phyloP scores from a whole-genome alignment of 2,888 invertebrate genomes.

The Boloria selene region DNA sequence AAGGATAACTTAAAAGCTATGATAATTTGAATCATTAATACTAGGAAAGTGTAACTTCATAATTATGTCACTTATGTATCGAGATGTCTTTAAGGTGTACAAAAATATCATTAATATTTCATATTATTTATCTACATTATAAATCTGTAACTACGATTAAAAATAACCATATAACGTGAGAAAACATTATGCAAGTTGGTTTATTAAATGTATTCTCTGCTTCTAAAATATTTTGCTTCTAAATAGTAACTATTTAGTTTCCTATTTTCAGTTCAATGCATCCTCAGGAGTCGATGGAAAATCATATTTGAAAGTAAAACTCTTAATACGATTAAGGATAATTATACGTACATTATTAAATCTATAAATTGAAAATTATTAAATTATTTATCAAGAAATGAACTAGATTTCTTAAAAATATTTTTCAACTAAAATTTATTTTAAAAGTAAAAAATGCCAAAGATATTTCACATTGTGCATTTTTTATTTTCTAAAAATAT shows the following conservation, averaged over 20 bases:
- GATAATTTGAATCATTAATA: slow-evolving; percentile 27
- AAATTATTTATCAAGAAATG: too few relatives aligned
- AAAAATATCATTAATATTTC: slow-evolving; percentile 70
- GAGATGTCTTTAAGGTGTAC: slow-evolving; percentile 70
- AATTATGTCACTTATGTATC: slow-evolving; percentile 44
- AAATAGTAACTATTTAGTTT: not conserved
- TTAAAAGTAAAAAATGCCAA: too few relatives aligned
- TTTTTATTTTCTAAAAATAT: too few relatives aligned
- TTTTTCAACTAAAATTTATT: too few relatives aligned
- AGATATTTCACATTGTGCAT: too few relatives aligned
- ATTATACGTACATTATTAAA: too few relatives aligned
- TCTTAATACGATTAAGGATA: too few relatives aligned
- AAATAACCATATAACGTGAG: slow-evolving; percentile 9
- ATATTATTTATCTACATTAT: slow-evolving; percentile 31
- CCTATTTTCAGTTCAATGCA: not conserved
- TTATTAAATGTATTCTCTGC: slow-evolving; percentile 9
- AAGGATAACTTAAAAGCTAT: slow-evolving; percentile 31
- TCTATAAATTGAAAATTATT: too few relatives aligned
- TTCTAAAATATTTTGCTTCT: slow-evolving; percentile 4
- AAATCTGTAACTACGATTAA: slow-evolving; percentile 28
- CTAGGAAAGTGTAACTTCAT: slow-evolving; percentile 40
- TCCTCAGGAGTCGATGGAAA: too few relatives aligned
- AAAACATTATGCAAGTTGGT: slow-evolving; percentile 15
- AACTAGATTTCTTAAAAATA: too few relatives aligned
- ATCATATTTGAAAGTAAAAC: too few relatives aligned